phyloP scores from a whole-genome alignment of 2,797 vertebrate species.

The Salarias fasciatus region DNA sequence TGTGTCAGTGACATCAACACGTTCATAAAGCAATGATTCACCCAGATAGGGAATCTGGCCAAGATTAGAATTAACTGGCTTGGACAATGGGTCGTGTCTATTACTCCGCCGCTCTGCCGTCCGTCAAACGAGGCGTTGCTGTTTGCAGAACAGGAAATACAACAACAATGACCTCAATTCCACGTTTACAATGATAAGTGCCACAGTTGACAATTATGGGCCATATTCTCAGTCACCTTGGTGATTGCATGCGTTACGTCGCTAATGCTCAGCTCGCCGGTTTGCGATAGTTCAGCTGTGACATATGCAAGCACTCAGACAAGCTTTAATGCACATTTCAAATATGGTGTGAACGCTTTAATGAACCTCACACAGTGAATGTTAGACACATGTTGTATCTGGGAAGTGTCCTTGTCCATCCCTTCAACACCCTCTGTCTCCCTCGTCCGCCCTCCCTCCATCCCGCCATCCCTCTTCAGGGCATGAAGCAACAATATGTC shows the following conservation, averaged over 20 bases:
- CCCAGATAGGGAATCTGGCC: conserved; percentile 50
- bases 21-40: conserved; percentile 61
- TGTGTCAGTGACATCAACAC: conserved; percentile 61
- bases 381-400: conserved; percentile 61
- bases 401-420: conserved; percentile 62
- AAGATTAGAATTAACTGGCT: conserved; percentile 67
- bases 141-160: conserved; percentile 39
- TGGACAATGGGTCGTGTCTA: conserved; percentile 67
- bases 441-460: conserved; percentile 27
- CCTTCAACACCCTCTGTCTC: conserved; percentile 27
- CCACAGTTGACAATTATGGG: conserved; percentile 44
- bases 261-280: conserved; percentile 44
- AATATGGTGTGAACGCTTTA: conserved; percentile 28
- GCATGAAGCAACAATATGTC: conserved; percentile 75
- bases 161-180: conserved; percentile 57
- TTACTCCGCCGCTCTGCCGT: conserved; percentile 48
- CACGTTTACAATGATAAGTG: conserved; percentile 55
- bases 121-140: conserved; percentile 51
- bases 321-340: conserved; percentile 35
- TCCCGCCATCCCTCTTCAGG: conserved; percentile 40
- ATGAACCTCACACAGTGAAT: conserved; percentile 50
- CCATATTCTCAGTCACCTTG: conserved; percentile 70
- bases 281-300: conserved; percentile 42
- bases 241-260: conserved; percentile 24
- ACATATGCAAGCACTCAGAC: conserved; percentile 14